Base-by-base conservation (phyloP, 2,888 invertebrate genomes). In the Agriopis aurantiaria region DNA sequence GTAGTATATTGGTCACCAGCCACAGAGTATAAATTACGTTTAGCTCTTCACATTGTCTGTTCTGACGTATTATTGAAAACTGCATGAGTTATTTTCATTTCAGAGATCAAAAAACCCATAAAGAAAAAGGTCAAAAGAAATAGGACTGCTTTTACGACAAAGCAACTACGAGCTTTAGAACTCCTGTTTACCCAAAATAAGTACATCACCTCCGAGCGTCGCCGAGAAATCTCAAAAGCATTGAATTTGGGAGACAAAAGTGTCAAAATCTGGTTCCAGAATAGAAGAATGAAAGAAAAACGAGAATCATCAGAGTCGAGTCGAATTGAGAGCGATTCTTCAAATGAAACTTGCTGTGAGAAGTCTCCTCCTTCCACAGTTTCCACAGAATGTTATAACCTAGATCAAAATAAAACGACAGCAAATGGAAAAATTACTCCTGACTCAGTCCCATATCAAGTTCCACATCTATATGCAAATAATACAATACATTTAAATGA, bases 251-350 rank as follows among this genome's bases (percentile, higher is more conserved):
- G 95, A 0, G 97, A 97, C 78, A 94, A 96, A 65, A 96, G 96
- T 83, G 96, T 98, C 66, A 97, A 97, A 86, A 96, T 97, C 49
- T 97, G 97, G 97, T 98, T 97, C 84, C 97, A 98, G 83, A 97
- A 97, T 82, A 93, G 97, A 40, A 92, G 97, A 40, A 97, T 97
- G 97, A 96, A 96, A 73, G 93, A 92, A 76, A 97, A 96, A 81
- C 96, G 95, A 78, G 95, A 95, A 75, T 87, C 80, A 0, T 86
- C 85, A 0, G 90, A 89, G 68, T 87, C 86, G 3, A 85, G 69
- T 46, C 17, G 11, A 33, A 23, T 58, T 46, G 58, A 58, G 12
- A 65, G 85, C 67, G 88, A 90, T 64, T 80, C 85, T 3, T 86
- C 87, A 0, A 80, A 72, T 46, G 86, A 87, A 61, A 65, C 14